Conservation (phyloP, 23 tunicate genomes). For the Ascidia mentula region DNA sequence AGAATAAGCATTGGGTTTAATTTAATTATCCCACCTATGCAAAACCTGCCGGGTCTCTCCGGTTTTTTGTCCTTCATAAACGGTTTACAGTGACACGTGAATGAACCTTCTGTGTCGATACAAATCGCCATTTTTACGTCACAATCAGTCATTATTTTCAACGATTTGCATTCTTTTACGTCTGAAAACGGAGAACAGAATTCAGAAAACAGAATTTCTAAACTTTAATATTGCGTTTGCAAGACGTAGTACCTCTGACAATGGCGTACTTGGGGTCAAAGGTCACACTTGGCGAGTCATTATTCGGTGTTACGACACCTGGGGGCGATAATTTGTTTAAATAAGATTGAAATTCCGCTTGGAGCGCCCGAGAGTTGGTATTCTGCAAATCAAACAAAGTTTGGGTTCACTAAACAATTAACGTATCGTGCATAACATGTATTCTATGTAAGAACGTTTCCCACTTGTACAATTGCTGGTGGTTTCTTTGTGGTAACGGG, state of each 20-base stretch:
- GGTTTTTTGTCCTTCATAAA: constrained; percentile 14
- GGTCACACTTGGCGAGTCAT: neutral
- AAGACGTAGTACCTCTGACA: neutral
- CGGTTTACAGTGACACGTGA: constrained; percentile 31
- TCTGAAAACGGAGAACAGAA: too few relatives aligned
- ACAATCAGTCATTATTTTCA: constrained; percentile 27
- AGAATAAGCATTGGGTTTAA: too few relatives aligned
- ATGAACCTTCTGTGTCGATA: constrained; percentile 42
- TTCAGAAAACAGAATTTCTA: neutral
- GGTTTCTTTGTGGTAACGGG: neutral
- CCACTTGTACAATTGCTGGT: neutral
- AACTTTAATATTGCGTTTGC: neutral
- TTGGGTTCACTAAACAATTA: neutral
- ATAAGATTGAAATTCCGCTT: neutral
- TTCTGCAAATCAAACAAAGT: neutral
- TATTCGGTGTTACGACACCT: neutral
- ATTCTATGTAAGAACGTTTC: neutral
- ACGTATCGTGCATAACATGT: neutral
- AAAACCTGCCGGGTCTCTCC: constrained; percentile 16
- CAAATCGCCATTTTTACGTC: constrained; percentile 35
- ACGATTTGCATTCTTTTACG: neutral
- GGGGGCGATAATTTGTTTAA: neutral
- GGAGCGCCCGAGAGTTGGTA: neutral
- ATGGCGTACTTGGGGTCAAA: neutral
- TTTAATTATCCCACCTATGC: constrained; percentile 14